phyloP scores from a whole-genome alignment of 1,140 invertebrate species.

The Metaphire vulgaris region DNA sequence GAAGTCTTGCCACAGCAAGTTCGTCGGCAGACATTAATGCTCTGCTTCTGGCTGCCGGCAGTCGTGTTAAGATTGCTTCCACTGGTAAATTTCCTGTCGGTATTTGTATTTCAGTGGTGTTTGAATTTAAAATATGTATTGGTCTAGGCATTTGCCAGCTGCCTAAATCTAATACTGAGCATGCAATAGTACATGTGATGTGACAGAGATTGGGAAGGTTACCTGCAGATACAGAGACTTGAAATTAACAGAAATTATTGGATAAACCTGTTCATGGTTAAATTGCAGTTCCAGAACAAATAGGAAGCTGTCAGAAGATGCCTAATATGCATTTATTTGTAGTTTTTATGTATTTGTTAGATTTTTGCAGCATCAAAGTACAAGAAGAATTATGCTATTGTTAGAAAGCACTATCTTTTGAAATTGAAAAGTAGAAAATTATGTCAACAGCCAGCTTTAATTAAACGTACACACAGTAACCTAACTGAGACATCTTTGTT shows the following conservation, averaged over 20 bases:
- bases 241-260: too few species aligned
- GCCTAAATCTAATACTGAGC: too few species aligned
- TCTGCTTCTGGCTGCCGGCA: constrained; percentile 1
- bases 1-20: background rate
- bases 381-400: background rate
- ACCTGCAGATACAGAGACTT: too few species aligned
- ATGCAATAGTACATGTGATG: background rate
- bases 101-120: too few species aligned
- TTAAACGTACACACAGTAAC: too few species aligned
- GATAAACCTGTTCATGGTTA: too few species aligned
- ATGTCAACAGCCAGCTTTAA: background rate
- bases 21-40: constrained; percentile 1
- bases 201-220: background rate
- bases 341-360: background rate
- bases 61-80: background rate
- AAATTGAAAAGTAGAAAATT: background rate
- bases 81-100: constrained; percentile 5
- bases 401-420: background rate
- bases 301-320: background rate
- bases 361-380: background rate
- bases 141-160: too few species aligned
- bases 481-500: background rate
- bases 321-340: background rate
- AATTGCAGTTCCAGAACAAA: background rate
- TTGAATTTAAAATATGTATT: too few species aligned